Conservation (phyloP, 2,797 vertebrate species). For the Chrysocyon brachyurus region DNA sequence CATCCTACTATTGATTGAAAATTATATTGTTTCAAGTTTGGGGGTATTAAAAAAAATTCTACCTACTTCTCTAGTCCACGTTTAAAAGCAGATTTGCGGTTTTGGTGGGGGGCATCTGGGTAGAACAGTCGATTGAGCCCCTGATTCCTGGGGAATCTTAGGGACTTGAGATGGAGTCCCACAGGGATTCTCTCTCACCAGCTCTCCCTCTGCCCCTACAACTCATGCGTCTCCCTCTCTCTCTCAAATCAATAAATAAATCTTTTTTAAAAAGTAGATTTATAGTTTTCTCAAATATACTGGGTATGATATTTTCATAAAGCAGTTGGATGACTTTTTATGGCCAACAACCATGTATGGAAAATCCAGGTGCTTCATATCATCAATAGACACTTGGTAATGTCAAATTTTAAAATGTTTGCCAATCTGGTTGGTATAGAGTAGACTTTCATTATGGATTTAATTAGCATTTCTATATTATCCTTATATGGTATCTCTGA, state of each 20-base stretch:
- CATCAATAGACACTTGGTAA: neutral
- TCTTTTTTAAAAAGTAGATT: neutral
- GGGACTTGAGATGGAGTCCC: neutral
- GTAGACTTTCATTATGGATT: neutral
- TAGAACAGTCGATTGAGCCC: neutral
- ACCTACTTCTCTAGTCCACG: neutral
- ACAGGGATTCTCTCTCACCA: neutral
- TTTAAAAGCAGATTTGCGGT: neutral
- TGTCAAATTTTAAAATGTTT: neutral
- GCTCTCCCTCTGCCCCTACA: neutral
- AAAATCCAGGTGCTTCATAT: neutral
- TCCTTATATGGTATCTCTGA: neutral
- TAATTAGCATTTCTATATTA: neutral
- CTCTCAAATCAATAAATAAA: neutral
- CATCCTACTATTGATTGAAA: neutral
- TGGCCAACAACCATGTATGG: neutral
- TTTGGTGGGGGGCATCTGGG: neutral
- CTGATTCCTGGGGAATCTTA: neutral
- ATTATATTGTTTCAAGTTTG: neutral
- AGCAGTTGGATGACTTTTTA: neutral
- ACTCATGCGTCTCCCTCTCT: neutral
- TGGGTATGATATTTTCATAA: neutral
- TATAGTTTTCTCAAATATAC: neutral
- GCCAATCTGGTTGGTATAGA: rapidly evolving
- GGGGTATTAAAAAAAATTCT: neutral